Evolutionary conservation across 1,140 invertebrate species (phyloP).

Genomic region (Nephila pilipes): DNA sequence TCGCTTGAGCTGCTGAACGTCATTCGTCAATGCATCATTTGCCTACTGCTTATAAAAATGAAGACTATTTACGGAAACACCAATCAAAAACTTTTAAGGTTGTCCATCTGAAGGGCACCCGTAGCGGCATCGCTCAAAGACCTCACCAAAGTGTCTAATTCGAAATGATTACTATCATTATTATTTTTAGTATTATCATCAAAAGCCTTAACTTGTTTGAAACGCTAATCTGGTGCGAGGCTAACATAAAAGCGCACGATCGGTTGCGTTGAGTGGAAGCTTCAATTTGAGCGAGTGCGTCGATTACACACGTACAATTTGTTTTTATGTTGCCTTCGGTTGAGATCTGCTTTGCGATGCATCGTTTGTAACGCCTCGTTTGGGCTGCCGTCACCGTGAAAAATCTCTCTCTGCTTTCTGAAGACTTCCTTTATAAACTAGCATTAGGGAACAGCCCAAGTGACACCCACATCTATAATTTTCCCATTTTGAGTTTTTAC

Average conservation of each 20-base stretch:
- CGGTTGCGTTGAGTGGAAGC: background rate
- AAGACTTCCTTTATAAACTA: conserved; percentile 53
- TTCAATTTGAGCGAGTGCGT: conserved; percentile 21
- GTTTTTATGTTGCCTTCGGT: background rate
- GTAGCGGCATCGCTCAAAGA: background rate
- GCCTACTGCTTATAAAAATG: background rate
- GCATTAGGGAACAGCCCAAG: conserved; percentile 31
- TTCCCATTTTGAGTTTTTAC: conserved; percentile 2
- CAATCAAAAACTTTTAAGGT: background rate
- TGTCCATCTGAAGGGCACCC: background rate
- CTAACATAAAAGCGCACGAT: conserved; percentile 13
- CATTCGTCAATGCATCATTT: conserved; percentile 24
- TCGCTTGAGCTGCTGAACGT: background rate
- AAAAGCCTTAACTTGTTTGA: background rate
- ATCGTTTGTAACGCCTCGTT: conserved; percentile 60
- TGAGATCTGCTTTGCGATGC: background rate
- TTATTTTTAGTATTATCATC: conserved; percentile 36
- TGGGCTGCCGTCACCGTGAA: background rate
- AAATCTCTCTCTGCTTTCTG: background rate
- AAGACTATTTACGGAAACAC: conserved; percentile 4
- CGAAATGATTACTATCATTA: conserved; percentile 28
- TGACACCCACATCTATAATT: conserved; percentile 11
- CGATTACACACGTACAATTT: conserved; percentile 6
- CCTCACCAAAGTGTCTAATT: background rate
- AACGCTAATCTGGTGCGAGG: background rate